phyloP scores from a whole-genome alignment of 1,140 invertebrate species.

The Lanistes nyassanus region DNA sequence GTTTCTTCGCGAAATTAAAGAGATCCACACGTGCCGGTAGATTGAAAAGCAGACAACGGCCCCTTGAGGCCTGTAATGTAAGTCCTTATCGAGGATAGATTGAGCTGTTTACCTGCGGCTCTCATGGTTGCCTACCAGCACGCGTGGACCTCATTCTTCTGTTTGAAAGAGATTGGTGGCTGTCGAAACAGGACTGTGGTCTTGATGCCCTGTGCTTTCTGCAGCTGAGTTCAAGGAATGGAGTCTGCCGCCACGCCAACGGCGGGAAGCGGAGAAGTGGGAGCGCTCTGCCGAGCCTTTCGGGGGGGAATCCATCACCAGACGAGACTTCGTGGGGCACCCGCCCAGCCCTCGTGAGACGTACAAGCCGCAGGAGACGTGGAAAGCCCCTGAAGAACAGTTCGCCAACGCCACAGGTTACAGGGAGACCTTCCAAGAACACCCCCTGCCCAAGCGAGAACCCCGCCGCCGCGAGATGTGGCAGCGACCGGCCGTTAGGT shows the following conservation, averaged over 20 bases:
- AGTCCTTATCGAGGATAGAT: too few species aligned
- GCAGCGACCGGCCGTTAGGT: slow-evolving; percentile 13
- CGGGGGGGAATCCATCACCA: slow-evolving; percentile 26
- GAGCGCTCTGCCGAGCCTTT: slow-evolving; percentile 18
- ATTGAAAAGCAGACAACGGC: too few species aligned
- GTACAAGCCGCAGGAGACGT: slow-evolving; percentile 20
- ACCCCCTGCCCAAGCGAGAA: slow-evolving; percentile 16
- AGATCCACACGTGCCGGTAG: too few species aligned
- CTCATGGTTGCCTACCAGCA: too few species aligned
- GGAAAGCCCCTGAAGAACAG: slow-evolving; percentile 3
- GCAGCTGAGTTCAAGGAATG: slow-evolving; percentile 32
- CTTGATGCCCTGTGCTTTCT: not conserved
- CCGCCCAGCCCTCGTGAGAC: slow-evolving; percentile 11
- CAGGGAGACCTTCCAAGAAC: slow-evolving; percentile 30
- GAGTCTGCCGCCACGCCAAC: slow-evolving; percentile 15
- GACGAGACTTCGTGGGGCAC: slow-evolving; percentile 27
- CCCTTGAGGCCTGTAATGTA: too few species aligned
- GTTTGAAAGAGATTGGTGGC: too few species aligned
- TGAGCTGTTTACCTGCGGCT: too few species aligned
- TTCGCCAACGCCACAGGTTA: slow-evolving; percentile 30
- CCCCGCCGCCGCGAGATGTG: slow-evolving; percentile 13
- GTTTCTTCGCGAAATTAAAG: too few species aligned
- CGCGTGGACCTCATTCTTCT: too few species aligned
- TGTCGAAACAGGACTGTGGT: too few species aligned
- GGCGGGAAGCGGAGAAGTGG: slow-evolving; percentile 6